Evolutionary conservation across 2,888 invertebrate genomes (phyloP).

Genomic region (Lasioglossum villosulum): DNA sequence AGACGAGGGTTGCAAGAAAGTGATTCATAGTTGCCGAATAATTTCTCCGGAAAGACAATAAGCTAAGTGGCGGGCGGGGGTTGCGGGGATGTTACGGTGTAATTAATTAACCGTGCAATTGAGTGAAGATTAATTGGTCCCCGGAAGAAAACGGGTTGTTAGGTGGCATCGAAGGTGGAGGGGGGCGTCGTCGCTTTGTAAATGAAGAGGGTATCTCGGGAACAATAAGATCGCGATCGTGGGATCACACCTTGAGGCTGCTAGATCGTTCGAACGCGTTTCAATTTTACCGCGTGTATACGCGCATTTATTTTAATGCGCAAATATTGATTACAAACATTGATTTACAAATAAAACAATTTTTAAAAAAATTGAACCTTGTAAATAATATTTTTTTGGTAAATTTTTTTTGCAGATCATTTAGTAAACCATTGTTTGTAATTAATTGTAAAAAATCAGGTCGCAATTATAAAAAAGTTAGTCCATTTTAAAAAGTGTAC

Average conservation of each 20-base stretch:
- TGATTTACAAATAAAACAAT: too few relatives aligned
- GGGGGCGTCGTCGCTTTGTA: slow-evolving; percentile 34
- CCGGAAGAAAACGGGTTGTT: slow-evolving; percentile 56
- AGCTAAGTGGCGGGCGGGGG: slow-evolving; percentile 70
- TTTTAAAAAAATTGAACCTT: too few relatives aligned
- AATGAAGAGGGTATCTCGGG: slow-evolving; percentile 57
- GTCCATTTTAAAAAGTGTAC: too few relatives aligned
- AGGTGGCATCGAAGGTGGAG: background rate
- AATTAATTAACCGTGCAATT: slow-evolving; percentile 78
- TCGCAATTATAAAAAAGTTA: too few relatives aligned
- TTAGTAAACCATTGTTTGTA: too few relatives aligned
- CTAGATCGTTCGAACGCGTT: slow-evolving; percentile 72
- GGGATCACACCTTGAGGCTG: slow-evolving; percentile 55
- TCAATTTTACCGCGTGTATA: slow-evolving; percentile 63
- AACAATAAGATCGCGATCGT: slow-evolving; percentile 69
- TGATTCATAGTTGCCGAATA: slow-evolving; percentile 73
- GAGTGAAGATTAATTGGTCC: slow-evolving; percentile 76
- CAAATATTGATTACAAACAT: too few relatives aligned
- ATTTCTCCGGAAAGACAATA: slow-evolving; percentile 75
- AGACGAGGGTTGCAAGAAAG: slow-evolving; percentile 47
- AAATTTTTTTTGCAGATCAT: too few relatives aligned
- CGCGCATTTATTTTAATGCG: too few relatives aligned
- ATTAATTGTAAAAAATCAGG: too few relatives aligned
- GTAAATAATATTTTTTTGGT: too few relatives aligned
- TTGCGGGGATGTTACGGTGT: slow-evolving; percentile 66